These are phyloP conservation scores for Cantharis lateralis DNA, from an alignment of 2,888 invertebrate species.

Conservation along the genomic window DNA sequence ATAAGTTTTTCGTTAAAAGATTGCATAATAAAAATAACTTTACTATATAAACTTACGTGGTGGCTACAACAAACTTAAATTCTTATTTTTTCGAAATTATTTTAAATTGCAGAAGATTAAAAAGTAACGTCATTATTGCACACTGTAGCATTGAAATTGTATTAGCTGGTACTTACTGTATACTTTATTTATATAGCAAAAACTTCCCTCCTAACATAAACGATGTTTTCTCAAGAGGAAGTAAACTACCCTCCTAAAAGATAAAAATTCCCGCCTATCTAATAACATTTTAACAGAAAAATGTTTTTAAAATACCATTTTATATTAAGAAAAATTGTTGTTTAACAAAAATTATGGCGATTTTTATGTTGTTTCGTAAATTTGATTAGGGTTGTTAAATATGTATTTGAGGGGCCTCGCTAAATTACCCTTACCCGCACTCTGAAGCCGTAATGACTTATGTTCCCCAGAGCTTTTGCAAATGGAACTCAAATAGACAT, in stretches of 20 bases:
- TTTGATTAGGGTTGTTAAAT: slow-evolving; percentile 24
- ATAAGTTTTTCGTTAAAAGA: neutral
- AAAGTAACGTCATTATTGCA: neutral
- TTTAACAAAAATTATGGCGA: slow-evolving; percentile 15
- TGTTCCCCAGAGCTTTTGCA: slow-evolving; percentile 23
- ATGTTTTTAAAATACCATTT: slow-evolving; percentile 19
- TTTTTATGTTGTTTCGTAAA: slow-evolving; percentile 13
- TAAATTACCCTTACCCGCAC: slow-evolving; percentile 19
- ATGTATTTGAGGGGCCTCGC: slow-evolving; percentile 11
- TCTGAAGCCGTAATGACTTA: slow-evolving; percentile 20
- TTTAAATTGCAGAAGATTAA: neutral
- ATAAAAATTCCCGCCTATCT: slow-evolving; percentile 33
- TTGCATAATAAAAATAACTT: neutral
- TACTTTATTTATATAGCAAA: slow-evolving; percentile 31
- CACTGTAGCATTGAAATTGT: slow-evolving; percentile 22
- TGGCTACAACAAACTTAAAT: neutral
- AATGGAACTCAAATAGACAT: slow-evolving; percentile 31
- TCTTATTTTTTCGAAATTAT: neutral
- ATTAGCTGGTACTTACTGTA: slow-evolving; percentile 14
- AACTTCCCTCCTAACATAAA: slow-evolving; percentile 28
- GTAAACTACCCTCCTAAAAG: slow-evolving; percentile 27
- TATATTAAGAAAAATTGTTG: slow-evolving; percentile 29
- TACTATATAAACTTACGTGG: neutral
- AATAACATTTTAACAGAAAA: slow-evolving; percentile 27
- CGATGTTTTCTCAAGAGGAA: slow-evolving; percentile 32